phyloP scores from a whole-genome alignment of 2,113 vertebrate genomes.

The Edolisoma coerulescens region DNA sequence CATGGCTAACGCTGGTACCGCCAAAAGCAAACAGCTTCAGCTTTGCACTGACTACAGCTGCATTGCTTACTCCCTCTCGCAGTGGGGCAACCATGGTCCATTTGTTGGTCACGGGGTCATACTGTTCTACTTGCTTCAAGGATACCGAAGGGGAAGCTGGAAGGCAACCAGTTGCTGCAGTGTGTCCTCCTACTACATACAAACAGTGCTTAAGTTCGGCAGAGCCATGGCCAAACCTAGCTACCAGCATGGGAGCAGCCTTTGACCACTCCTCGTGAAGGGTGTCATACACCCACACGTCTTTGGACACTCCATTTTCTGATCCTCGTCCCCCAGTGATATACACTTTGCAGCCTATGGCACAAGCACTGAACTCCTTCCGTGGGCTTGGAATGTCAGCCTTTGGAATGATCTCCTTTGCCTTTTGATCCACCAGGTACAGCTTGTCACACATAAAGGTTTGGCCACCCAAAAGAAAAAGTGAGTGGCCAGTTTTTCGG shows the following conservation, averaged over 20 bases:
- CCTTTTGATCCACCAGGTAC: constrained; percentile 83
- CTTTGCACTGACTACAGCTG: constrained; percentile 81
- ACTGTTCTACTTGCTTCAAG: constrained; percentile 82
- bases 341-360: constrained; percentile 84
- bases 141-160: constrained; percentile 83
- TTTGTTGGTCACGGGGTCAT: constrained; percentile 80
- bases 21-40: constrained; percentile 84
- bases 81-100: constrained; percentile 84
- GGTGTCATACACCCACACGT: constrained; percentile 83
- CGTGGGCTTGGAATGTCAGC: constrained; percentile 82
- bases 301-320: constrained; percentile 82
- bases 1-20: constrained; percentile 81
- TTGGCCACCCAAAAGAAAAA: constrained; percentile 82
- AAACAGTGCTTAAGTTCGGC: constrained; percentile 81
- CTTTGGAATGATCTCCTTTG: constrained; percentile 84
- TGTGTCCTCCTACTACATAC: constrained; percentile 82
- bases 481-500: constrained; percentile 79
- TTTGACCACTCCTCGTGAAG: constrained; percentile 84
- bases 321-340: constrained; percentile 81
- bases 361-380: constrained; percentile 83
- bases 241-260: constrained; percentile 82
- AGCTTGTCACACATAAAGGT: constrained; percentile 86
- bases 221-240: constrained; percentile 81
- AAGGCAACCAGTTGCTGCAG: constrained; percentile 79
- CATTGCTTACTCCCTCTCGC: constrained; percentile 82